Evolutionary conservation across 2,888 invertebrate species (phyloP).

Genomic region (Microctonus brassicae): DNA sequence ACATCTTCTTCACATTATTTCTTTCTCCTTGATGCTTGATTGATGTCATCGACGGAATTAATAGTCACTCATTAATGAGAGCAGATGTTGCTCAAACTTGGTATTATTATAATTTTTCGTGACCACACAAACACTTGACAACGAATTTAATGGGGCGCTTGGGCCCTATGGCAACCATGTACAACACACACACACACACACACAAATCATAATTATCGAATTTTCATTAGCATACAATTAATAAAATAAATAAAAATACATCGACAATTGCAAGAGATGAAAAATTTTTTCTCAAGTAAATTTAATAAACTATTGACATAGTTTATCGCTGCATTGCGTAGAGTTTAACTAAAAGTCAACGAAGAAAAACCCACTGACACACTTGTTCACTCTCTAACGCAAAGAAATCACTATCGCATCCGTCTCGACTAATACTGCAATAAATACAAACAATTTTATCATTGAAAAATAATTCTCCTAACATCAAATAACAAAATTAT

Average conservation of each 20-base stretch:
- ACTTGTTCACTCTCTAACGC: slow-evolving; percentile 37
- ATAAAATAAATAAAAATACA: background rate
- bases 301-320: slow-evolving; percentile 27
- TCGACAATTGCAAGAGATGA: background rate
- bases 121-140: background rate
- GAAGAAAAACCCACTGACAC: slow-evolving; percentile 33
- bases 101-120: background rate
- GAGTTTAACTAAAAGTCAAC: slow-evolving; percentile 23
- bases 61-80: background rate
- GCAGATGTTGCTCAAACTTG: background rate
- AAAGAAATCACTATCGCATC: slow-evolving; percentile 24
- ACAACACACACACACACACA: background rate
- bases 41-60: background rate
- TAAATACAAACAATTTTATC: slow-evolving; percentile 7
- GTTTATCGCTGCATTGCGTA: slow-evolving; percentile 4
- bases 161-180: slow-evolving; percentile 4
- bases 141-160: slow-evolving; percentile 6
- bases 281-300: background rate
- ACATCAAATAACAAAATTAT: background rate
- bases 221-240: background rate
- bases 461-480: background rate
- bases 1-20: background rate
- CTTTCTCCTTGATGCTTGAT: background rate
- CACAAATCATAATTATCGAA: background rate
- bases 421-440: background rate